Evolutionary conservation across 1,140 invertebrate genomes (phyloP).

Genomic region (Platyura marginata): DNA sequence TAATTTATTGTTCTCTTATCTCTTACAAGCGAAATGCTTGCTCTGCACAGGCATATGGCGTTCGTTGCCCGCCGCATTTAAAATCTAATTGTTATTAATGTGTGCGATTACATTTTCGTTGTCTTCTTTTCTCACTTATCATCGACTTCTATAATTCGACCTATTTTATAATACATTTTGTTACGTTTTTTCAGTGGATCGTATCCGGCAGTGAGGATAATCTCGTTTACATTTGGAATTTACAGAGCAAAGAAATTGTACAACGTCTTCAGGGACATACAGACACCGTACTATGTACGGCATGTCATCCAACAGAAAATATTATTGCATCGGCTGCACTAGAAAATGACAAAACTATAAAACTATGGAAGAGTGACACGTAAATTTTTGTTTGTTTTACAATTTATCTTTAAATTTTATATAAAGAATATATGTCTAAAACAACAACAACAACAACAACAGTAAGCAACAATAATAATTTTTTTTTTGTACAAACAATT

Average conservation of each 20-base stretch:
- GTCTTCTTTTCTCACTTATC: not conserved
- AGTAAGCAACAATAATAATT: no score
- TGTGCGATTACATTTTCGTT: not conserved
- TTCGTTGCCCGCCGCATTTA: not conserved
- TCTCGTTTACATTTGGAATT: conserved; percentile 98
- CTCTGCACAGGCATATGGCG: no score
- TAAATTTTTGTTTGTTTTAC: no score
- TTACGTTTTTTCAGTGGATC: conserved; percentile 59
- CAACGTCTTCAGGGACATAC: conserved; percentile 94
- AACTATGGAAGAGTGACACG: conserved; percentile 96
- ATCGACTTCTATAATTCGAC: not conserved
- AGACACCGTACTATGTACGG: conserved; percentile 94
- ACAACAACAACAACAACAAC: no score
- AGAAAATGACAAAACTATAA: conserved; percentile 98
- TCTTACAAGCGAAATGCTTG: no score
- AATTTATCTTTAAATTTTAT: no score
- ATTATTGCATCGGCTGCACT: conserved; percentile 97
- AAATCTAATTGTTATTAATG: not conserved
- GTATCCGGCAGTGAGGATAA: conserved; percentile 99
- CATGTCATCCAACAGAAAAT: conserved; percentile 96
- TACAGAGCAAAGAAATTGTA: conserved; percentile 98
- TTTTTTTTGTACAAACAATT: no score
- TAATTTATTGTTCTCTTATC: no score
- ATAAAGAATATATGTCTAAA: no score
- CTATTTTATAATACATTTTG: not conserved